A percentile compares a stretch with the other conserved stretches of the same genome.
Evolutionary conservation across 2,113 vertebrate species (phyloP).

Genomic region (Collichthys lucidus): DNA sequence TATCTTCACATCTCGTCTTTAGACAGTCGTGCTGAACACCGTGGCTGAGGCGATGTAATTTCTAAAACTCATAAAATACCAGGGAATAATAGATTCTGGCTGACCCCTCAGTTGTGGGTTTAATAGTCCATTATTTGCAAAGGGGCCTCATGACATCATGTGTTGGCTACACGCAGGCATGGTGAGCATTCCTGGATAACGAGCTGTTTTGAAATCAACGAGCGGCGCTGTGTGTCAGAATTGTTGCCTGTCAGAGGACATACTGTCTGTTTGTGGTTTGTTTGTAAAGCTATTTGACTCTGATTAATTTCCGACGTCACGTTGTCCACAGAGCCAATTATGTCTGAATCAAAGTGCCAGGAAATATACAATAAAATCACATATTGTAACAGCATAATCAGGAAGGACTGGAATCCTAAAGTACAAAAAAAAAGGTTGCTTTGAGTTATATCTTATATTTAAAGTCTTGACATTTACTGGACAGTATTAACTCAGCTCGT

Average conservation of each 20-base stretch:
- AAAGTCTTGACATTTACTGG: not conserved
- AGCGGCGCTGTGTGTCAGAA: constrained; percentile 29
- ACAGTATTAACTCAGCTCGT: not conserved
- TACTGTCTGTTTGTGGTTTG: constrained; percentile 38
- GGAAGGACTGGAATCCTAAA: not conserved
- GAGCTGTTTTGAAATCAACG: constrained; percentile 59
- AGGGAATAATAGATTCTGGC: constrained; percentile 39
- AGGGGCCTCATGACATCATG: constrained; percentile 67
- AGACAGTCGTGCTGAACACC: constrained; percentile 6
- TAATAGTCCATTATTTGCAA: constrained; percentile 57
- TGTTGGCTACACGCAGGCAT: constrained; percentile 42
- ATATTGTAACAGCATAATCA: not conserved
- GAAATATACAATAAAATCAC: not conserved
- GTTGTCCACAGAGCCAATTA: constrained; percentile 20
- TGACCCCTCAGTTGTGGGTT: constrained; percentile 38
- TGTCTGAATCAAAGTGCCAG: not conserved
- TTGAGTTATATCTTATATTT: not conserved
- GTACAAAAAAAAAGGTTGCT: not conserved
- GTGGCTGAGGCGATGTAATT: constrained; percentile 17
- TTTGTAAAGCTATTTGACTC: constrained; percentile 40
- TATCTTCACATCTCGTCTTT: constrained; percentile 39
- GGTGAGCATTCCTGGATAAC: constrained; percentile 65
- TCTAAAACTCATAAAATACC: constrained; percentile 41
- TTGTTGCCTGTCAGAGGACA: constrained; percentile 29
- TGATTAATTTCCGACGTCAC: constrained; percentile 14